Base-by-base conservation (phyloP, 2,888 invertebrate genomes). In the Drosophila testacea region DNA sequence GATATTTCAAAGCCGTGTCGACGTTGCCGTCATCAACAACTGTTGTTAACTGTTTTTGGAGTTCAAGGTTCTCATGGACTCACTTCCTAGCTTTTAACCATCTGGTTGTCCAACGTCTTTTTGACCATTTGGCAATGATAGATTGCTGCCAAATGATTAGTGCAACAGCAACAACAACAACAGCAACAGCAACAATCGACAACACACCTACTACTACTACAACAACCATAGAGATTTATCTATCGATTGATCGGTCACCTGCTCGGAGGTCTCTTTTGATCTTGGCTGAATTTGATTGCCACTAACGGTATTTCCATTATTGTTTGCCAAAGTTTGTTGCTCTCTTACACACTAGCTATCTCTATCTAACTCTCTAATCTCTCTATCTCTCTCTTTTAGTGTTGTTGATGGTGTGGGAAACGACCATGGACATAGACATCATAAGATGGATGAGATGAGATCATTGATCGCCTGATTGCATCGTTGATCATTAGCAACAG, bases 31-130 rank as follows among this genome's bases (percentile, higher is more conserved):
- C 71, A 70, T 60, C 71, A 56, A 32, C 46, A 44, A 42, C 60
- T 44, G 36, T 60, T 22, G 51, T 36, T 42, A 51, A 44, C 60
- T 36, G 50, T 22, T 32, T 44, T 39, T 68, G 52, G 81, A 70
- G 83, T 83, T 83, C 83, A 83, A 83, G 83, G 83, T 83, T 83
- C 83, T 83, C 70, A 64, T 76, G 72, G 69, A 84, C 73, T 79
- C 16, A 83, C 83, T 83, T 83, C 83, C 77, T 75, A 75, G 61
- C 54, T 13, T 28, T 28, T 7, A 47, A 9, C 52, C 64, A 42
- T 51, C 22, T 64, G 64, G 36, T 48, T 60, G 13, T 39, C 36
- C 50, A 38, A 34, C 41, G 41, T 69, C 41, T 46, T 56, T 59
- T 68, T 68, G 79, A 63, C 66, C 64, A 63, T 74, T 69, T 79